Base-by-base conservation (phyloP, 1,140 invertebrate species). In the Lepidurus couesii region DNA sequence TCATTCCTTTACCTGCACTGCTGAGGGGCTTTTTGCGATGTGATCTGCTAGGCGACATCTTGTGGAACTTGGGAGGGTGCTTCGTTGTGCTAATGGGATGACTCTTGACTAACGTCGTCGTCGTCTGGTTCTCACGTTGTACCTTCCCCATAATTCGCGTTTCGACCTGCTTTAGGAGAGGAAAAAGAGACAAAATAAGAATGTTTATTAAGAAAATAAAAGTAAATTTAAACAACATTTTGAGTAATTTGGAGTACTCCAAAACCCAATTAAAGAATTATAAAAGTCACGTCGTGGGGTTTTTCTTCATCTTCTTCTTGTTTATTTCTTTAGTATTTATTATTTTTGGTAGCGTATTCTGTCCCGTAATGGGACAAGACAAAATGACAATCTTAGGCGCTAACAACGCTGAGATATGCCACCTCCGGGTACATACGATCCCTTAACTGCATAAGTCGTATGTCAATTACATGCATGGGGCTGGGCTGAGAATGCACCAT, bases 391-490 rank as follows among this genome's bases (percentile, higher is more conserved):
- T 65, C 53, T 16, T 65, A 7, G 16, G 53, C 7, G 53, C 8
- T n/a, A n/a, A n/a, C 16, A 65, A 65, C 21, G 16, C 21, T 7
- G 8, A 7, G 53, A 65, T 16, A 7, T 21, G 21, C 9, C 34
- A 21, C 53, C 21, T 65, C 4, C 16, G 53, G 53, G 53, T 65
- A n/a, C 34, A 34, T 65, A 65, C 13, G 16, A 65, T 65, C 53
- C 53, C 53, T 65, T 65, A 65, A 65, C 53, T 34, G 34, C 4
- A 34, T 34, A 65, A 65, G 53, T 65, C 53, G 53, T 65, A 21
- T 65, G 53, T 65, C 53, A 65, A 65, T 65, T 65, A 11, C 53
- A 65, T 65, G 53, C n/a, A 65, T 65, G 53, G 53, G 21, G 16
- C 16, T 65, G 53, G 1, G 53, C 5, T 7, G 53, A 65, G 53